Evolutionary conservation across 2,113 vertebrate species (phyloP).

Genomic region (Urocynchramus pylzowi): DNA sequence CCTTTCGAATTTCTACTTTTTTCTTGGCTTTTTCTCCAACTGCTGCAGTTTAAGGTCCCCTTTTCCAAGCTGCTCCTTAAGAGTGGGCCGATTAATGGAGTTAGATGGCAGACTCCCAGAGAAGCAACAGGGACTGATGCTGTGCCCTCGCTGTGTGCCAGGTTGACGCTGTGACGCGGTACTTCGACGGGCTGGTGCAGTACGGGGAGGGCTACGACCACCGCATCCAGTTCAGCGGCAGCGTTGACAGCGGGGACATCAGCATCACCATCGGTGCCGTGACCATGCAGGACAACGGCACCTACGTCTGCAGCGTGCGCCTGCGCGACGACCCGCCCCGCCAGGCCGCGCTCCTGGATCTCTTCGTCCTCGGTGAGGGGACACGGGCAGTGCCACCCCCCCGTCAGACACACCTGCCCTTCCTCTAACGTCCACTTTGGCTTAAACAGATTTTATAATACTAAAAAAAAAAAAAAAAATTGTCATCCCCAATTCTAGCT

Average conservation of each 20-base stretch:
- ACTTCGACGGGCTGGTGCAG: not conserved
- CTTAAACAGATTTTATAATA: not conserved
- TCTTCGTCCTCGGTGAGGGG: conserved; percentile 84
- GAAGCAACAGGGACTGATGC: not conserved
- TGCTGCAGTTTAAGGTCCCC: not conserved
- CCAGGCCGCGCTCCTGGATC: conserved; percentile 16
- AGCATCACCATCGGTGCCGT: conserved; percentile 68
- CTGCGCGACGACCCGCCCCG: conserved; percentile 57
- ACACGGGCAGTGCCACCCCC: not conserved
- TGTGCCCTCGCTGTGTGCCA: conserved; percentile 18
- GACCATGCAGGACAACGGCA: conserved; percentile 81
- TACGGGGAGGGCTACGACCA: conserved; percentile 59
- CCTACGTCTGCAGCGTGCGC: conserved; percentile 71
- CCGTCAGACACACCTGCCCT: not conserved
- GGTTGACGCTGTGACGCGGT: conserved; percentile 58
- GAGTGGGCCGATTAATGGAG: not conserved
- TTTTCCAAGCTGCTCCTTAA: not conserved
- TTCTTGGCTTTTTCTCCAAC: not conserved
- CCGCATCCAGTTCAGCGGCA: conserved; percentile 36
- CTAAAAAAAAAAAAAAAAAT: not conserved
- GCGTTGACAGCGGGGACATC: not conserved
- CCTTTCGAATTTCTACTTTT: not conserved
- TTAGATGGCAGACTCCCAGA: not conserved
- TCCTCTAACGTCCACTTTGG: fast-evolving
- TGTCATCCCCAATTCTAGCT: not conserved